Conservation (phyloP, 2,113 vertebrate species). For the Ifrita kowaldi region DNA sequence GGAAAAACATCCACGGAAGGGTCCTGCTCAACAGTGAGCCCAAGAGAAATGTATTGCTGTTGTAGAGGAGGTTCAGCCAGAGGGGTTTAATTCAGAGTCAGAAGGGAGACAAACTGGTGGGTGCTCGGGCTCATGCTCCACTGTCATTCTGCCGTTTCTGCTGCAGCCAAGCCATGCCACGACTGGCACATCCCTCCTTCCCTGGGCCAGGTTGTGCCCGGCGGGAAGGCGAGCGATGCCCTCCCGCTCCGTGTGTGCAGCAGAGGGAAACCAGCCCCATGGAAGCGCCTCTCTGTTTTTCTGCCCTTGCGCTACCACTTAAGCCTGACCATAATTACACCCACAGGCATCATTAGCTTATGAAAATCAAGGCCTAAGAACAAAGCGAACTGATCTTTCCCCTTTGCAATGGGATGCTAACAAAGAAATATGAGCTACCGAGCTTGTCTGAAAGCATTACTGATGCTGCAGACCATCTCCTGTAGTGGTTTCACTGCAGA, state of each 20-base stretch:
- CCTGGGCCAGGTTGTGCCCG: accelerated
- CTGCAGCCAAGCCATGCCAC: accelerated
- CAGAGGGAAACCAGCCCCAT: not conserved
- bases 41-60: not conserved
- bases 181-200: not conserved
- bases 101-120: not conserved
- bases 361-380: constrained; percentile 40
- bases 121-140: accelerated
- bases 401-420: constrained; percentile 3
- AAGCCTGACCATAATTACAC: constrained; percentile 18
- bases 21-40: not conserved
- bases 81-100: not conserved
- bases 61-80: too few relatives aligned
- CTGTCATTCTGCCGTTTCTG: accelerated
- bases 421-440: constrained; percentile 14
- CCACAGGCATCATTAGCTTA: constrained; percentile 28
- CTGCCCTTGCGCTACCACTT: constrained; percentile 12
- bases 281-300: not conserved
- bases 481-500: constrained; percentile 43
- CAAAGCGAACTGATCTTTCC: constrained; percentile 23
- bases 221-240: not conserved
- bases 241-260: accelerated
- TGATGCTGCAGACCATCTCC: constrained; percentile 56
- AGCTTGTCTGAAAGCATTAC: constrained; percentile 43
- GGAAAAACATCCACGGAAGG: not conserved